Base-by-base conservation (phyloP, 2,888 invertebrate species). In the Eudasyphora cyanicolor region DNA sequence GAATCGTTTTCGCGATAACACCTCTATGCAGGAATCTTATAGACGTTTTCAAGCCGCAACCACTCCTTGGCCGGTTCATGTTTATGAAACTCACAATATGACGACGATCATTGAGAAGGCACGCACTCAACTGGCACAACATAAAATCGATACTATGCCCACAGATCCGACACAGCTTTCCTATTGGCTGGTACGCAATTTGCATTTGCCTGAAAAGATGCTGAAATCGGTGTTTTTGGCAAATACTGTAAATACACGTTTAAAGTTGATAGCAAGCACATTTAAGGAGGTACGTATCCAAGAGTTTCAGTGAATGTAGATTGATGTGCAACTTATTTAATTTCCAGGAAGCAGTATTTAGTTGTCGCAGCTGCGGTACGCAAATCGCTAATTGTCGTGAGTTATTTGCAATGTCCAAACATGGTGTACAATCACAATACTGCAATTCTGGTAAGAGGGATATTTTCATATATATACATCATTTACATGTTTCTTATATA, bases 111-210 rank as follows among this genome's bases (percentile, higher is more conserved):
- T 92, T 82, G 89, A 93, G 87, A 90, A 92, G 76, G 91, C 92
- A 14, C 89, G 91, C 45, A 88, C 89, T 57, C 90, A 89, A 77
- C 86, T 92, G 19, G 89, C 89, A 24, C 82, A 88, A 42, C 89
- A 91, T 57, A 90, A 91, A 79, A 89, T 92, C 51, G 89, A 93
- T 85, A 93, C 93, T 79, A 93, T 95, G 91, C 95, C 96, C 4
- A 92, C 91, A 49, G 95, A 96, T 92, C 95, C 96, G 0, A 92
- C 93, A 8, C 94, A 95, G 81, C 92, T 97, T 84, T 96, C 96
- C 0, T 97, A 95, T 91, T 97, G 97, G 97, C 94, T 96, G 73
- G 95, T 95, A 12, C 95, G 95, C 85, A 96, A 96, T 91, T 93
- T 96, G 69, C 95, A 96, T 38, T 91, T 97, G 19, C 94, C 94